Conservation (phyloP, 2,888 invertebrate species). For the Cephus runcator region DNA sequence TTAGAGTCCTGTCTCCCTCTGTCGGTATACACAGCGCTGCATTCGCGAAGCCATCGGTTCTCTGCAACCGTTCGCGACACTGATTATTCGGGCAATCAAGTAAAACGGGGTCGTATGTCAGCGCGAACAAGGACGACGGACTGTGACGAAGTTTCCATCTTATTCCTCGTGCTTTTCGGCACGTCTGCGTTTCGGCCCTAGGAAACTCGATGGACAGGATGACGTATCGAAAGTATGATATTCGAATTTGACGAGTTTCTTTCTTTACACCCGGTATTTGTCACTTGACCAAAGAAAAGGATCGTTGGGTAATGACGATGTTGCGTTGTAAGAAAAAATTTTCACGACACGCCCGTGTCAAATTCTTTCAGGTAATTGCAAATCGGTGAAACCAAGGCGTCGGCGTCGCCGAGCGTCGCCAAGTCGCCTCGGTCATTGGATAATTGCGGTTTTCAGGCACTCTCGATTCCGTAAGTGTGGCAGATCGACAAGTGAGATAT, state of each 20-base stretch:
- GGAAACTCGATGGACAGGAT: background rate
- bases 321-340: background rate
- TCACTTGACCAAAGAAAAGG: background rate
- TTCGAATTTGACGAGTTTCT: too few relatives aligned
- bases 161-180: background rate
- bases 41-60: background rate
- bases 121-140: background rate
- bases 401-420: background rate
- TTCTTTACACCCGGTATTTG: background rate
- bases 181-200: background rate
- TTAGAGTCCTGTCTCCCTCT: background rate
- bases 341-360: background rate
- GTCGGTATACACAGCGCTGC: background rate
- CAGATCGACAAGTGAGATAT: background rate
- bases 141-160: background rate
- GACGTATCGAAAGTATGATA: background rate
- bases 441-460: background rate
- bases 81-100: constrained; percentile 4
- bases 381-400: background rate
- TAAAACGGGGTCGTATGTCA: constrained; percentile 25
- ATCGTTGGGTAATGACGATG: background rate
- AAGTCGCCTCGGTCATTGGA: background rate
- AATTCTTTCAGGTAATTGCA: background rate
- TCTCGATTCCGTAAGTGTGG: background rate
- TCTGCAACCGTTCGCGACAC: background rate